Evolutionary conservation across 2,113 vertebrate genomes (phyloP).

Genomic region (Hypocryptadius cinnamomeus): DNA sequence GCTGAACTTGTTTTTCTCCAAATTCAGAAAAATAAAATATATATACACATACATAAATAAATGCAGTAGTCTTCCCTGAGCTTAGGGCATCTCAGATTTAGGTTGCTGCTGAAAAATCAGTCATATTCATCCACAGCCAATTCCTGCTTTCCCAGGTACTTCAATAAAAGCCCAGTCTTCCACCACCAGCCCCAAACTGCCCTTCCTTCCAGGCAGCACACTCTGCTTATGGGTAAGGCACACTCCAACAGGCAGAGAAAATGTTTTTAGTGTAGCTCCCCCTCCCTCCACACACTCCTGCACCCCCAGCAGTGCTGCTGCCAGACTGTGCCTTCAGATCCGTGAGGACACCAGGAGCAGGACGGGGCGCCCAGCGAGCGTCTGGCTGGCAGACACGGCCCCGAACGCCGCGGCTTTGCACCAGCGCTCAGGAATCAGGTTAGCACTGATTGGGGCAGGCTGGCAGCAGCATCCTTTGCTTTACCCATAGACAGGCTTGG

Average conservation of each 20-base stretch:
- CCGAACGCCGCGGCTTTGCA: not conserved
- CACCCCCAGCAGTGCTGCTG: not conserved
- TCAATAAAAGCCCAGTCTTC: not conserved
- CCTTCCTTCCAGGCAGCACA: not conserved
- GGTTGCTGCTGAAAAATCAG: not conserved
- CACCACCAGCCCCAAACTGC: not conserved
- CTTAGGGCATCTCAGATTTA: not conserved
- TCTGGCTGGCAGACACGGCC: not conserved
- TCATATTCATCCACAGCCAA: not conserved
- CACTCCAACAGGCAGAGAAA: not conserved
- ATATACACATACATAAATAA: not conserved
- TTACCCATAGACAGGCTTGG: not conserved
- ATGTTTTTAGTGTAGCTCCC: not conserved
- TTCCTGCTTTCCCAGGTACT: not conserved
- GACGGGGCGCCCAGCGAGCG: accelerated
- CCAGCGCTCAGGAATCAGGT: not conserved
- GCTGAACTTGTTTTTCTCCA: not conserved
- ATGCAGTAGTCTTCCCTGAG: not conserved
- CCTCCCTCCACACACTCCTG: accelerated
- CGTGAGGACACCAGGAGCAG: not conserved
- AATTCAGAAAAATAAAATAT: not conserved
- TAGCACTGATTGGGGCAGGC: not conserved
- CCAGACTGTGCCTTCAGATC: not conserved
- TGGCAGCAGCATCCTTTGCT: conserved; percentile 11
- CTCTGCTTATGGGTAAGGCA: not conserved